Evolutionary conservation across 2,113 vertebrate species (phyloP).

Genomic region (Brachyhypopomus occidentalis): DNA sequence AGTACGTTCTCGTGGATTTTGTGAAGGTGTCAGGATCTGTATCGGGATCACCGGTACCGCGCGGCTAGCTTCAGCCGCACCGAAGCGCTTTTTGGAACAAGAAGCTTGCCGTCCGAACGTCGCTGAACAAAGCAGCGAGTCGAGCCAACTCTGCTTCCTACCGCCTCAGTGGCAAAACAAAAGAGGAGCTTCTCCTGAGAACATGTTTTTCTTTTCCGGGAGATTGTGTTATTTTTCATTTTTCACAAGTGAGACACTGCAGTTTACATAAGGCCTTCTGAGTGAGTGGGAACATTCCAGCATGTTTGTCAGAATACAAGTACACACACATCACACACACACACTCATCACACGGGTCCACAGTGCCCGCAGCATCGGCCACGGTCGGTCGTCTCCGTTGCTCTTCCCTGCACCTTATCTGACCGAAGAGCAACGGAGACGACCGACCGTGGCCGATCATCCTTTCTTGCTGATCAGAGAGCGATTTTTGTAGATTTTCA

Average conservation of each 20-base stretch:
- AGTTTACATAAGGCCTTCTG: constrained; percentile 15
- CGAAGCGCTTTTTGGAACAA: no score
- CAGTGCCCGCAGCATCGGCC: background rate
- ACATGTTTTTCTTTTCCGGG: background rate
- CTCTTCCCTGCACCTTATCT: background rate
- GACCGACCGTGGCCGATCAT: background rate
- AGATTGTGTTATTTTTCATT: background rate
- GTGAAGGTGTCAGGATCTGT: background rate
- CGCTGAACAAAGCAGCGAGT: constrained; percentile 13
- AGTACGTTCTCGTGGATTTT: background rate
- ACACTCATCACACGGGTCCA: constrained; percentile 6
- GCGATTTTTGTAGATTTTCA: background rate
- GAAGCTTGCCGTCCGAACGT: background rate
- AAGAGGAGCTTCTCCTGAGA: background rate
- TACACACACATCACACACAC: constrained; percentile 17
- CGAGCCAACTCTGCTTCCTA: background rate
- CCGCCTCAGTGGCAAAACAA: constrained; percentile 10
- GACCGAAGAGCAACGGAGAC: background rate
- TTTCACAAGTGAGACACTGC: background rate
- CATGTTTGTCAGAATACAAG: background rate
- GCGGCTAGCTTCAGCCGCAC: background rate
- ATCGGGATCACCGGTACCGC: background rate
- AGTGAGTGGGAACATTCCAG: constrained; percentile 19
- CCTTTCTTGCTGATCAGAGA: background rate
- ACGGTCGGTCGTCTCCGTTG: background rate